A percentile compares a stretch with the other conserved stretches of the same genome.
These are phyloP conservation scores for Cygnus olor DNA, from an alignment of 2,797 vertebrate species.

Conservation along the genomic window DNA sequence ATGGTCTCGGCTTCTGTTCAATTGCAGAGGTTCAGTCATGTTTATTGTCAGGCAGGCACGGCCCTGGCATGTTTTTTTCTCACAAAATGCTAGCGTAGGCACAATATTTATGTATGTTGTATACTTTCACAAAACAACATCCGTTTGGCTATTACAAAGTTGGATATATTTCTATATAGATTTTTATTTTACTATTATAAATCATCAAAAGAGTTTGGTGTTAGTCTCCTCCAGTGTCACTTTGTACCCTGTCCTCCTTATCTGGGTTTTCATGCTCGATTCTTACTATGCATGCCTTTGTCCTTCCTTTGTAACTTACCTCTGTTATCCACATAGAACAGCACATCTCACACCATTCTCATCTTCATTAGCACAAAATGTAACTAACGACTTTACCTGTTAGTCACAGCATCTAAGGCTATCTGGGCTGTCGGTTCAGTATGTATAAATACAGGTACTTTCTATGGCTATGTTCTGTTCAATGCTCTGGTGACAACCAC, in stretches of 20 bases:
- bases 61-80: background rate
- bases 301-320: background rate
- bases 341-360: background rate
- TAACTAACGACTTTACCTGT: background rate
- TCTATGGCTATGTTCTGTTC: background rate
- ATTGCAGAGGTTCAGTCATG: background rate
- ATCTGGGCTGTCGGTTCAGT: background rate
- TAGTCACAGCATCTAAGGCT: background rate
- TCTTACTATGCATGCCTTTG: background rate
- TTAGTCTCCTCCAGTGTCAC: background rate
- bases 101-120: rapidly evolving
- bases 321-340: background rate
- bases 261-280: background rate
- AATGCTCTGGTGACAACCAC: background rate
- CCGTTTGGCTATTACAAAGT: background rate
- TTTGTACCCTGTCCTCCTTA: background rate
- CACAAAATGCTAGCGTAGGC: background rate
- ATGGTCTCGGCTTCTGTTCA: rapidly evolving
- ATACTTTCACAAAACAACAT: background rate
- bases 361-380: background rate
- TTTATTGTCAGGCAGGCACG: background rate
- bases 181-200: background rate
- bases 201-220: background rate
- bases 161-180: background rate
- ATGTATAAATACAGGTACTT: background rate